A percentile compares a stretch with the other conserved stretches of the same genome.
phyloP scores from a whole-genome alignment of 2,113 vertebrate species.

The Alaudala cheleensis region DNA sequence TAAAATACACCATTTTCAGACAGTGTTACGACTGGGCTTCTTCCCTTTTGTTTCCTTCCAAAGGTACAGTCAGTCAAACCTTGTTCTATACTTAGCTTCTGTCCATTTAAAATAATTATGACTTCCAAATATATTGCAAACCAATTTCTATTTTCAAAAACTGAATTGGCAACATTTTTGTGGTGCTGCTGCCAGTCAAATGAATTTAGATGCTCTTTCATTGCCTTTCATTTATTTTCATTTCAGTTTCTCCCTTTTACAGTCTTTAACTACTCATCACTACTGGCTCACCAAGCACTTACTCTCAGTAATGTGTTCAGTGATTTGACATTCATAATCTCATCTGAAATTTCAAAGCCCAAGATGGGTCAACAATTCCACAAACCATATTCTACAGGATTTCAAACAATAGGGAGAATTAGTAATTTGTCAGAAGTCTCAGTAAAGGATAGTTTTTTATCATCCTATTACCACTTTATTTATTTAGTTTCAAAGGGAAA shows the following conservation, averaged over 20 bases:
- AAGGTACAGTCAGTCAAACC: background rate
- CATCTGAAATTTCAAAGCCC: slow-evolving; percentile 6
- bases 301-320: background rate
- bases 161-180: background rate
- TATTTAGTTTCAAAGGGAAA: background rate
- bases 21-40: background rate
- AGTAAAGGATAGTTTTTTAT: background rate
- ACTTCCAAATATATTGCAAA: background rate
- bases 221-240: slow-evolving; percentile 7
- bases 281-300: background rate
- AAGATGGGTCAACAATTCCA: slow-evolving; percentile 1
- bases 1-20: background rate
- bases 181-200: background rate
- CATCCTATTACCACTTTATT: background rate
- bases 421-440: background rate
- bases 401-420: background rate
- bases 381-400: background rate
- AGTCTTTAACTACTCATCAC: background rate
- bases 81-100: background rate
- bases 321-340: slow-evolving; percentile 10
- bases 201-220: background rate
- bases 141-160: slow-evolving; percentile 11
- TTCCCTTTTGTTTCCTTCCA: background rate
- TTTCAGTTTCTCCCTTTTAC: slow-evolving; percentile 26
- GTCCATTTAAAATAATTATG: slow-evolving; percentile 17